These are phyloP conservation scores for Scylla paramamosain DNA, from an alignment of 1,140 invertebrate genomes.

Conservation along the genomic window DNA sequence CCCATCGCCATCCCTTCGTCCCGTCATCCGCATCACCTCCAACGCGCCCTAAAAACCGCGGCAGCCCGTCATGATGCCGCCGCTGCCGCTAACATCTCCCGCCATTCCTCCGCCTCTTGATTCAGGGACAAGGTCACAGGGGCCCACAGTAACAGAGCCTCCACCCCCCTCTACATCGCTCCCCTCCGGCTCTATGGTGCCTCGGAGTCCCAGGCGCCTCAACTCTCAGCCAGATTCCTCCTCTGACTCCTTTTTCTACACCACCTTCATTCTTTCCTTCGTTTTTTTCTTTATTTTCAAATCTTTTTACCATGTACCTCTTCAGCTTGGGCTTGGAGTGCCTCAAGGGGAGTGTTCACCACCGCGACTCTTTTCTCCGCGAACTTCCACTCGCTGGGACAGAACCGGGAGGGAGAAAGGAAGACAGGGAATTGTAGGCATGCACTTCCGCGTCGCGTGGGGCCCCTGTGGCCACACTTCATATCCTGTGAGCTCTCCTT, in stretches of 20 bases:
- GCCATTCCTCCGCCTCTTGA: constrained; percentile 1
- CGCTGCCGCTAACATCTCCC: background rate
- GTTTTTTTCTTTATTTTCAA: background rate
- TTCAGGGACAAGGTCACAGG: background rate
- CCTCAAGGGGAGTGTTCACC: no score
- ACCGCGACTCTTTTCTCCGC: no score
- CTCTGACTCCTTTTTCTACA: background rate
- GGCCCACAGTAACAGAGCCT: background rate
- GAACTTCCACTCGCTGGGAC: no score
- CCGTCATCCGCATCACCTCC: background rate
- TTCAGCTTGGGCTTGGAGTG: no score
- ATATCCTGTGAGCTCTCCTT: background rate
- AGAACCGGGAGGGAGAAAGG: background rate
- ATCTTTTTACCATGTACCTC: no score
- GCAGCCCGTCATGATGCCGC: background rate
- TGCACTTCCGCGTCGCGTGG: background rate
- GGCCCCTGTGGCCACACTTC: background rate
- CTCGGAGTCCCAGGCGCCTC: background rate
- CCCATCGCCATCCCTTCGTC: background rate
- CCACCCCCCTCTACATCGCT: background rate
- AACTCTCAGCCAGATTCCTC: background rate
- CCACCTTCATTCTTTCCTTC: background rate
- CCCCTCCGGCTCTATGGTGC: background rate
- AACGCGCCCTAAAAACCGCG: background rate
- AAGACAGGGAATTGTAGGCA: background rate